These are phyloP conservation scores for Regulus satrapa DNA, from an alignment of 2,113 vertebrate genomes.

Conservation along the genomic window DNA sequence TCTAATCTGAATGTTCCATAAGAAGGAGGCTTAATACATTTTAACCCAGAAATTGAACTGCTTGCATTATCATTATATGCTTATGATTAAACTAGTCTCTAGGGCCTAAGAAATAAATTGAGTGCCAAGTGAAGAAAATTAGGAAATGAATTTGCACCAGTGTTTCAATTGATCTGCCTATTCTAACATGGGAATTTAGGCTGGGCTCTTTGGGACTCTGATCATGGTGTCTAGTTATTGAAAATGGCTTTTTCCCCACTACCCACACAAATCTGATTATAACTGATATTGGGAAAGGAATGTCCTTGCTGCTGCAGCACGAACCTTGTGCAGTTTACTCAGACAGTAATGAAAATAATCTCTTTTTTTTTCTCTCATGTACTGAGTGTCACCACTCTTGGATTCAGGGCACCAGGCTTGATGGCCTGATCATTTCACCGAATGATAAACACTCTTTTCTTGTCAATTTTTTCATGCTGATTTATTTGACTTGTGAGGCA, in stretches of 20 bases:
- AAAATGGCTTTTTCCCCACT: background rate
- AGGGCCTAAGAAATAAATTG: conserved; percentile 10
- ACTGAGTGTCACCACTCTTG: background rate
- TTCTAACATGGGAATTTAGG: background rate
- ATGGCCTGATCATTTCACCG: background rate
- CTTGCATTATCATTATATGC: background rate
- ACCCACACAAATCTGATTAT: background rate
- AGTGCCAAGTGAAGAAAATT: conserved; percentile 3
- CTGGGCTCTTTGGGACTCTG: background rate
- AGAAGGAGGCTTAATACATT: background rate
- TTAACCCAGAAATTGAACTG: background rate
- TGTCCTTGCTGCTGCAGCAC: background rate
- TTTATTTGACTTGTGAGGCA: background rate
- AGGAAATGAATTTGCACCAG: background rate
- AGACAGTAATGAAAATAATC: background rate
- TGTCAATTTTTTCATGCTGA: background rate
- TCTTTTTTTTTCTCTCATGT: background rate
- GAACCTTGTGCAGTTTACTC: background rate
- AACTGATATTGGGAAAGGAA: background rate
- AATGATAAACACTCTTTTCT: background rate
- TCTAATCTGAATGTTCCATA: background rate
- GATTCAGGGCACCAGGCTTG: background rate
- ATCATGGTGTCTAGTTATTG: background rate
- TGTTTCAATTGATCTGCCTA: background rate
- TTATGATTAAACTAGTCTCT: background rate